A percentile compares a stretch with the other conserved stretches of the same genome.
Evolutionary conservation across 2,888 invertebrate species (phyloP).

Genomic region (Scaptomyza flava): DNA sequence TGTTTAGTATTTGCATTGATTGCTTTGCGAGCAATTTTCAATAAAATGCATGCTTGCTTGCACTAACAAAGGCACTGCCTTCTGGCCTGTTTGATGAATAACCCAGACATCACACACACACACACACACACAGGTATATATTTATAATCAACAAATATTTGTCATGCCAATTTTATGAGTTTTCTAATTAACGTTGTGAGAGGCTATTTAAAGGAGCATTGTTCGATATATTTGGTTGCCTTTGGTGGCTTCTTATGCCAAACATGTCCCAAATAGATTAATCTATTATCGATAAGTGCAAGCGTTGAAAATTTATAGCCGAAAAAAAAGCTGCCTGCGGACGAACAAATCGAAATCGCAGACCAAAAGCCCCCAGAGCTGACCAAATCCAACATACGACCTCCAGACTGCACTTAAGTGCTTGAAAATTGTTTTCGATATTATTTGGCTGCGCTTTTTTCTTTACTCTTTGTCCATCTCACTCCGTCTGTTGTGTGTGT

Average conservation of each 20-base stretch:
- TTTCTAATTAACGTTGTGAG: constrained; percentile 52
- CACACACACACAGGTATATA: background rate
- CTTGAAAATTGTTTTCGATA: constrained; percentile 82
- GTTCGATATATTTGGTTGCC: constrained; percentile 5
- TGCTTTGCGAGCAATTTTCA: constrained; percentile 60
- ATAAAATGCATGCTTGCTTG: constrained; percentile 66
- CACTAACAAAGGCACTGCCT: constrained; percentile 53
- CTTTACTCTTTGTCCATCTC: background rate
- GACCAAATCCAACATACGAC: constrained; percentile 39
- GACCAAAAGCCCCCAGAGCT: constrained; percentile 15
- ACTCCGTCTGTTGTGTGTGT: constrained; percentile 6
- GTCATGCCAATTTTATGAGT: constrained; percentile 36
- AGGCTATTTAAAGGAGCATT: constrained; percentile 21
- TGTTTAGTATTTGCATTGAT: constrained; percentile 56
- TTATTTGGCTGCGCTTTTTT: constrained; percentile 71
- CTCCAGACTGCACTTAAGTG: constrained; percentile 80
- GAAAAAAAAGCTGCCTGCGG: constrained; percentile 71
- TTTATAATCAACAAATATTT: constrained; percentile 57
- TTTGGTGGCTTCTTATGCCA: constrained; percentile 57
- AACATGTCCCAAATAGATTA: constrained; percentile 79
- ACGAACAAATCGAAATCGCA: constrained; percentile 48
- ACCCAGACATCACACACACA: constrained; percentile 33
- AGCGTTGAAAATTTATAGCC: constrained; percentile 78
- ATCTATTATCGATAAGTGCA: constrained; percentile 81
- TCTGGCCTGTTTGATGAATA: constrained; percentile 39